Conservation (phyloP, 2,797 vertebrate species). For the Ctenochaetus hawaiiensis region DNA sequence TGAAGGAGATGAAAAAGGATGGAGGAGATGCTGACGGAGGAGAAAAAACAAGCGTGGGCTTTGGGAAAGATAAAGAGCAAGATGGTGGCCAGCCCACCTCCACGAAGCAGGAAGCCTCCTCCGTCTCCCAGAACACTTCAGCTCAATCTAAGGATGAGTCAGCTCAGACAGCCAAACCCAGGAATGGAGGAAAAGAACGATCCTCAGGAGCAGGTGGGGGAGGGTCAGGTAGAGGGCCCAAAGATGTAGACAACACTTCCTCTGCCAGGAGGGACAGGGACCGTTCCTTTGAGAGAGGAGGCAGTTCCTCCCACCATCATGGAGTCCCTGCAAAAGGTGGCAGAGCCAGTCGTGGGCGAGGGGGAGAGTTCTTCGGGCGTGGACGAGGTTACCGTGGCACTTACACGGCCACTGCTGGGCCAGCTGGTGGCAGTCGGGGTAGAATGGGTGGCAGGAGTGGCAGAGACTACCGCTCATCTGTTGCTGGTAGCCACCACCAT, state of each 20-base stretch:
- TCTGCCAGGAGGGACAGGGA: conserved; percentile 85
- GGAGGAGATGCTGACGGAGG: conserved; percentile 78
- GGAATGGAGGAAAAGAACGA: conserved; percentile 84
- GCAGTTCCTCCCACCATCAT: conserved; percentile 74
- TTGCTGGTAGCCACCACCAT: conserved; percentile 82
- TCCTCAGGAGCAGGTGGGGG: conserved; percentile 66
- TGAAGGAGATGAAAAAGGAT: conserved; percentile 86
- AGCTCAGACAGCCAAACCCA: conserved; percentile 74
- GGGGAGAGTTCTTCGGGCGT: conserved; percentile 92
- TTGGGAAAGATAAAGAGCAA: conserved; percentile 85
- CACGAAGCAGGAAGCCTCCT: conserved; percentile 76
- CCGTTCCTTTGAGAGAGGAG: conserved; percentile 85
- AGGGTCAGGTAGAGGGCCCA: conserved; percentile 77
- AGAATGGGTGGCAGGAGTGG: conserved; percentile 84
- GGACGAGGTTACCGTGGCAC: conserved; percentile 92
- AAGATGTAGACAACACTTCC: conserved; percentile 77
- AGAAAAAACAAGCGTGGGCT: conserved; percentile 78
- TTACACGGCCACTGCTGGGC: conserved; percentile 85
- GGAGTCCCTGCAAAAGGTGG: conserved; percentile 77
- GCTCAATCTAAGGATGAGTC: conserved; percentile 79
- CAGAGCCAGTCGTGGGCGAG: conserved; percentile 86
- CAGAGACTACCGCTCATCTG: conserved; percentile 86
- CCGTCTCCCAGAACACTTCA: conserved; percentile 70
- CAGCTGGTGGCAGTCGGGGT: conserved; percentile 82
- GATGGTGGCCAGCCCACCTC: conserved; percentile 68